These are phyloP conservation scores for Andrena bucephala DNA, from an alignment of 2,888 invertebrate species.

Conservation along the genomic window DNA sequence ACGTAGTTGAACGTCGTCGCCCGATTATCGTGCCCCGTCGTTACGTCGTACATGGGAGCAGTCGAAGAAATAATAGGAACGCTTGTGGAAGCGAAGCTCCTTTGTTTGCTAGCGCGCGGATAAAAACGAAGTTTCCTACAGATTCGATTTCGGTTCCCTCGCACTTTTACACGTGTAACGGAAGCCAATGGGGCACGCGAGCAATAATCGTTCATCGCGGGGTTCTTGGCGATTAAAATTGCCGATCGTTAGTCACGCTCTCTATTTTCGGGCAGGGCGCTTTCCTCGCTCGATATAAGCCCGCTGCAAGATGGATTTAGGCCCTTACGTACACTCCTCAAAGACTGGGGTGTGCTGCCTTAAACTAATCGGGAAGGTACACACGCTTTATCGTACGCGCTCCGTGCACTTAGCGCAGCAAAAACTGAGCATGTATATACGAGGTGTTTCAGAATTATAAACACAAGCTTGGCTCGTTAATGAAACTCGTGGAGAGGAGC, in stretches of 20 bases:
- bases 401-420: conserved; percentile 51
- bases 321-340: background rate
- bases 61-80: background rate
- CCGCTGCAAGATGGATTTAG: conserved; percentile 18
- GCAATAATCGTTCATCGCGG: background rate
- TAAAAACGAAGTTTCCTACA: background rate
- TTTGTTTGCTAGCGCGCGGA: background rate
- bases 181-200: background rate
- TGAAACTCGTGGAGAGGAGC: no score
- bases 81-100: background rate
- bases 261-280: background rate
- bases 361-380: conserved; percentile 59
- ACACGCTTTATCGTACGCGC: conserved; percentile 44
- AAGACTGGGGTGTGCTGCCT: conserved; percentile 24
- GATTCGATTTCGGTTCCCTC: background rate
- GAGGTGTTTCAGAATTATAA: no score
- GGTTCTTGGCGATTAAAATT: conserved; percentile 7
- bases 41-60: background rate
- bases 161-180: background rate
- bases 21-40: background rate
- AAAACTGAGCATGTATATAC: conserved; percentile 1
- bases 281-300: conserved; percentile 25
- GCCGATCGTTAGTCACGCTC: conserved; percentile 12
- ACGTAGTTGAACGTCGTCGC: conserved; percentile 12
- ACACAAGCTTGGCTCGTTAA: no score